These are phyloP conservation scores for Nymphalis polychloros DNA, from an alignment of 2,888 invertebrate genomes.

Conservation along the genomic window DNA sequence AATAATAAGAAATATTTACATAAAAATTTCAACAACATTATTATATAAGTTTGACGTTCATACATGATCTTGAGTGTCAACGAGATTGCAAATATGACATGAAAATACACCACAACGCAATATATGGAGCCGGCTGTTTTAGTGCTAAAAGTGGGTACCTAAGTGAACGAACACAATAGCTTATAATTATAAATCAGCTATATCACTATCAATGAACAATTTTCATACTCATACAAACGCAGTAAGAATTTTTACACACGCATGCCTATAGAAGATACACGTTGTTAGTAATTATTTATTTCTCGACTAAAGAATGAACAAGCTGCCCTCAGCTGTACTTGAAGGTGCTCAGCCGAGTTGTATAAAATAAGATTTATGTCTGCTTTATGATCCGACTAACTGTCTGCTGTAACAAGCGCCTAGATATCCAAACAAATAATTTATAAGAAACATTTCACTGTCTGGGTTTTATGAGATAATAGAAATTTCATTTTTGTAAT, in stretches of 20 bases:
- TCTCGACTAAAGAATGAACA: background rate
- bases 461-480: background rate
- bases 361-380: constrained; percentile 24
- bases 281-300: background rate
- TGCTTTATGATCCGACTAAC: constrained; percentile 6
- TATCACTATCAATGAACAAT: background rate
- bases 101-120: background rate
- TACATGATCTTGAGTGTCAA: constrained; percentile 9
- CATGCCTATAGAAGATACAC: background rate
- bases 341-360: background rate
- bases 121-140: constrained; percentile 5
- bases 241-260: background rate
- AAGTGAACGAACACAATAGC: background rate
- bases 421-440: constrained; percentile 17
- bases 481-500: background rate
- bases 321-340: background rate
- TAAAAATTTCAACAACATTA: background rate
- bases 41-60: constrained; percentile 5
- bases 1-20: background rate
- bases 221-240: background rate
- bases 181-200: background rate
- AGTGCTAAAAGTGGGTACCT: background rate
- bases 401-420: constrained; percentile 10
- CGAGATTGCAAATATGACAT: constrained; percentile 10
- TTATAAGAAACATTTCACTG: constrained; percentile 14